Evolutionary conservation across 2,113 vertebrate genomes (phyloP).

Genomic region (Chamaetylas fuelleborni): DNA sequence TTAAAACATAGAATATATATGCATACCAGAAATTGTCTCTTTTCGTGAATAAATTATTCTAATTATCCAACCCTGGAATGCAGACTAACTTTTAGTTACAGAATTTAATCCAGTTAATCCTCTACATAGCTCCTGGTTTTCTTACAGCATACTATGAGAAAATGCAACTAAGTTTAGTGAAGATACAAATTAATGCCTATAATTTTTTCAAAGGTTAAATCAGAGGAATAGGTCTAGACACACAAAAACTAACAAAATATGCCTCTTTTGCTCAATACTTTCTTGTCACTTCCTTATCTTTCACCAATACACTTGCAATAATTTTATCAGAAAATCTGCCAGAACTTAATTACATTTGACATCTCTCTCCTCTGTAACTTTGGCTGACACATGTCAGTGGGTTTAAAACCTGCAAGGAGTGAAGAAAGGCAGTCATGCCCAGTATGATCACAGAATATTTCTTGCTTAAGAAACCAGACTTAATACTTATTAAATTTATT

Average conservation of each 20-base stretch:
- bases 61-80: not conserved
- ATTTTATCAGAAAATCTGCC: not conserved
- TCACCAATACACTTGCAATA: not conserved
- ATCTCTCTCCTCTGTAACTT: not conserved
- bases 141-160: not conserved
- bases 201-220: not conserved
- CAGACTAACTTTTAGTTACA: not conserved
- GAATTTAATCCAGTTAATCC: not conserved
- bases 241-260: not conserved
- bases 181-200: not conserved
- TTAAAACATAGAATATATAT: not conserved
- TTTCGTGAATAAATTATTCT: not conserved
- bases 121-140: not conserved
- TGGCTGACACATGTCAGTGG: not conserved
- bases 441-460: not conserved
- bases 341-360: not conserved
- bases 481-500: not conserved
- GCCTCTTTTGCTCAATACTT: not conserved
- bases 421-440: not conserved
- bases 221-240: not conserved
- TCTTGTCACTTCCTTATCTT: not conserved
- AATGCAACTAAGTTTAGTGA: not conserved
- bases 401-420: not conserved
- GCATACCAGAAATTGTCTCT: not conserved
- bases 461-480: not conserved